These are phyloP conservation scores for Stenchaetothrips biformis DNA, from an alignment of 2,888 invertebrate species.

Conservation along the genomic window DNA sequence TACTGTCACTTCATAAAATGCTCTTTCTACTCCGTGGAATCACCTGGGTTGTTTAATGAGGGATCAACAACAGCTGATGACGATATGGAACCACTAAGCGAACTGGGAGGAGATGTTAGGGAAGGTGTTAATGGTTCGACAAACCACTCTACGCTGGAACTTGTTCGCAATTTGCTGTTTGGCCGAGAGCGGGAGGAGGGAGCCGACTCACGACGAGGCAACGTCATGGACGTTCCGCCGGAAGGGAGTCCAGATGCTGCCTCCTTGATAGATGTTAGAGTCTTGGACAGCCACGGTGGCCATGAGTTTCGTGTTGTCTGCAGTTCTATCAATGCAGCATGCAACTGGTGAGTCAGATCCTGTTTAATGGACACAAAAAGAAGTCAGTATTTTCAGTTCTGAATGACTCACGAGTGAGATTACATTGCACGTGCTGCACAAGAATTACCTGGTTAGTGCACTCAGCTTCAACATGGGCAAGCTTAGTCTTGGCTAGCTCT, in stretches of 20 bases:
- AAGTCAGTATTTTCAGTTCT: slow-evolving; percentile 16
- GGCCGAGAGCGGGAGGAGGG: not conserved
- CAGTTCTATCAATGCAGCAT: slow-evolving; percentile 73
- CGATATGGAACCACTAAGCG: not conserved
- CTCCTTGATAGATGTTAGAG: slow-evolving; percentile 61
- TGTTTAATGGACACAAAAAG: slow-evolving; percentile 42
- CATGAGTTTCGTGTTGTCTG: slow-evolving; percentile 65
- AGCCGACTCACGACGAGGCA: not conserved
- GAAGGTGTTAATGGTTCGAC: not conserved
- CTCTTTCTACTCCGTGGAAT: too few relatives aligned
- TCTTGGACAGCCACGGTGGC: slow-evolving; percentile 93
- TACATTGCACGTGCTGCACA: not conserved
- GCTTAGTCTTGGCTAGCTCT: slow-evolving; percentile 92
- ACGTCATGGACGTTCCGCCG: not conserved
- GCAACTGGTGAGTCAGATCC: slow-evolving; percentile 87
- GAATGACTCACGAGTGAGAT: slow-evolving; percentile 27
- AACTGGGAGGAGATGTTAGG: not conserved
- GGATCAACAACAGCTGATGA: not conserved
- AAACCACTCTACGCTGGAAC: slow-evolving; percentile 10
- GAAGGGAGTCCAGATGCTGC: slow-evolving; percentile 41
- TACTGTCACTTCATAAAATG: too few relatives aligned
- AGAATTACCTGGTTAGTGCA: slow-evolving; percentile 78
- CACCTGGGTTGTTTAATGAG: not conserved
- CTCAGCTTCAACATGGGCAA: slow-evolving; percentile 95
- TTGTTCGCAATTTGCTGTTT: not conserved